Base-by-base conservation (phyloP, 23 tunicate species). In the Halocynthia aurantium region DNA sequence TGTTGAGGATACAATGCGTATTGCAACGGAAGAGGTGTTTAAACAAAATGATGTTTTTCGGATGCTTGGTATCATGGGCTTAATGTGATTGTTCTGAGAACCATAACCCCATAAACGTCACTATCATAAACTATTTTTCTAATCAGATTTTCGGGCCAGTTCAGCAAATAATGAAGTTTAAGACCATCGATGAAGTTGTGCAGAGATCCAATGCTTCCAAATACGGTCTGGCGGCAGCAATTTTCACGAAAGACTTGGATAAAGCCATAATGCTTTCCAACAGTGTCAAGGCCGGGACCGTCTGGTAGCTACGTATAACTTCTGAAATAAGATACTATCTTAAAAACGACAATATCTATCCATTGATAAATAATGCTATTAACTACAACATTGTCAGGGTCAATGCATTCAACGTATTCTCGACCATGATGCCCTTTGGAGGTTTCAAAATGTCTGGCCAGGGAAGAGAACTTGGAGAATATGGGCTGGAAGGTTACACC, bases 111-210 rank as follows among this genome's bases (percentile, higher is more conserved):
- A n/a, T n/a, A n/a, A n/a, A n/a, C n/a, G n/a, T n/a, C n/a, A n/a
- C n/a, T n/a, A n/a, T n/a, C n/a, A n/a, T n/a, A n/a, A n/a, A n/a
- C n/a, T n/a, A 31, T 31, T 31, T 31, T 31, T 31, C 44, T 31
- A 31, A 0, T 31, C 56, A 80, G 84, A 84, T 84, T 31, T 84
- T 84, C 52, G 88, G 88, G 7, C 88, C 88, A n/a, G 88, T 84
- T n/a, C 82, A 79, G 62, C 83, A 69, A 20, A 84, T 84, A 51
- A 80, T 84, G 58, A 84, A 84, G 52, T 84, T 84, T 53, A 84
- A 80, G 79, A 70, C 83, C 22, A 70, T 84, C 4, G 88, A 84
- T 22, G 88, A 84, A 31, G 88, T 70, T 19, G 79, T 84, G 70
- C 62, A 84, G 52, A 57, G 78, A 21, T 84, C 84, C 7, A 84